Evolutionary conservation across 2,888 invertebrate species (phyloP), one percentile per base, ranked within the genome.

Genomic region (Chymomyza fuscimana): DNA sequence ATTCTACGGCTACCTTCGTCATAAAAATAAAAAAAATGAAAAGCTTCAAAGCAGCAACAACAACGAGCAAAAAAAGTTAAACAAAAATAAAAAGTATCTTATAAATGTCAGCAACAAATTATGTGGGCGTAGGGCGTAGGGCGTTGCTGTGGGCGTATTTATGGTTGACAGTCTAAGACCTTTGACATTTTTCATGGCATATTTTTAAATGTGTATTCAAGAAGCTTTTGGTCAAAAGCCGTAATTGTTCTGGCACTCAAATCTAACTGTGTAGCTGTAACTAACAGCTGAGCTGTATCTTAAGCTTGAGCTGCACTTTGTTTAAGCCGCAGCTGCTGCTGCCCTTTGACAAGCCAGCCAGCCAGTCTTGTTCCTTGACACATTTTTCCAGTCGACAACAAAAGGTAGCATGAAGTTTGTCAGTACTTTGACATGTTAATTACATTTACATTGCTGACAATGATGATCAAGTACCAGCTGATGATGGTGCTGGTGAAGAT

Each of bases 401-500:
- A 73, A 71, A 69, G 75, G 40, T 12, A 2, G 65, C 69, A 73
- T 78, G 67, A 70, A 78, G 76, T 81, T 79, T 79, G 82, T 77
- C 74, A 82, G 80, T 74, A 76, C 76, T 76, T 81, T 76, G 76
- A 82, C 81, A 79, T 81, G 81, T 81, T 82, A 82, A 82, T 82
- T 82, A 74, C 82, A 79, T 79, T 73, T 82, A 67, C 81, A 70
- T 72, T 77, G 71, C 71, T 58, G 29, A 12, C 19, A 22, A 58
- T 25, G 58, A 58, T 58, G 58, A 58, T 46, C 12, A 10, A 46
- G 40, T 4, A 58, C n/a, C 16, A 60, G 71, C 70, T 74, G 64
- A 69, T 66, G 59, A 19, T 19, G 63, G 50, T 40, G 25, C 15
- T 56, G 56, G 1, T 19, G 25, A 56, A 10, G 56, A 56, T 19